Evolutionary conservation across 2,113 vertebrate species (phyloP).

Genomic region (Marcusenius ussheri): DNA sequence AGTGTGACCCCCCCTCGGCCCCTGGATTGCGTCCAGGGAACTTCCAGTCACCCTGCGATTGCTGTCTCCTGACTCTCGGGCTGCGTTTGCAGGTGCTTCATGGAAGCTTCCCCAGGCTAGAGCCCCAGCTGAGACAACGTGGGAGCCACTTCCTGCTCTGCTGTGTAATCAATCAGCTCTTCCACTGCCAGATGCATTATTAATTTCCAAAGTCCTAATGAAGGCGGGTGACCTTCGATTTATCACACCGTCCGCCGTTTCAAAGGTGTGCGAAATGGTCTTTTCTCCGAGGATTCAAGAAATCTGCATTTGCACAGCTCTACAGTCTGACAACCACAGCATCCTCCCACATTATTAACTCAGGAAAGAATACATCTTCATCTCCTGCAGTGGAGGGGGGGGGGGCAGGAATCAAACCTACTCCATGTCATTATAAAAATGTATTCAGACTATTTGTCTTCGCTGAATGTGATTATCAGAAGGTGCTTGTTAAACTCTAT

Average conservation of each 20-base stretch:
- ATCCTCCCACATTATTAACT: background rate
- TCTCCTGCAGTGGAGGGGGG: background rate
- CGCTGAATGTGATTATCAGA: background rate
- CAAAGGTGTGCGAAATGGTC: background rate
- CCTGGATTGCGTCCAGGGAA: constrained; percentile 44
- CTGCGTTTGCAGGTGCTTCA: constrained; percentile 55
- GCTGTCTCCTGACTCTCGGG: constrained; percentile 47
- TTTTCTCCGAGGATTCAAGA: constrained; percentile 1
- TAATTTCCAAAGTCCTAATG: constrained; percentile 50
- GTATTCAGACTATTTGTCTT: background rate
- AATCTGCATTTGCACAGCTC: background rate
- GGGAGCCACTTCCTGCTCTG: constrained; percentile 47
- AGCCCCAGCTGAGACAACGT: constrained; percentile 41
- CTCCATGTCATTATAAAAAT: background rate
- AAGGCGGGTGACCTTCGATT: constrained; percentile 47
- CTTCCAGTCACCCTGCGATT: constrained; percentile 49
- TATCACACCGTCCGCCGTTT: constrained; percentile 28
- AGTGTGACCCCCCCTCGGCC: constrained; percentile 46
- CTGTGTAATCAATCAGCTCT: constrained; percentile 59
- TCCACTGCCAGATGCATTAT: constrained; percentile 48
- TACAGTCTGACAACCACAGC: background rate
- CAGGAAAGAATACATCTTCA: background rate
- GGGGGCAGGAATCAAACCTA: background rate
- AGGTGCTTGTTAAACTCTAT: background rate
- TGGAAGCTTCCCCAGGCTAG: constrained; percentile 32